Base-by-base conservation (phyloP, 2,797 vertebrate genomes). In the Tenualosa thibaudeaui region DNA sequence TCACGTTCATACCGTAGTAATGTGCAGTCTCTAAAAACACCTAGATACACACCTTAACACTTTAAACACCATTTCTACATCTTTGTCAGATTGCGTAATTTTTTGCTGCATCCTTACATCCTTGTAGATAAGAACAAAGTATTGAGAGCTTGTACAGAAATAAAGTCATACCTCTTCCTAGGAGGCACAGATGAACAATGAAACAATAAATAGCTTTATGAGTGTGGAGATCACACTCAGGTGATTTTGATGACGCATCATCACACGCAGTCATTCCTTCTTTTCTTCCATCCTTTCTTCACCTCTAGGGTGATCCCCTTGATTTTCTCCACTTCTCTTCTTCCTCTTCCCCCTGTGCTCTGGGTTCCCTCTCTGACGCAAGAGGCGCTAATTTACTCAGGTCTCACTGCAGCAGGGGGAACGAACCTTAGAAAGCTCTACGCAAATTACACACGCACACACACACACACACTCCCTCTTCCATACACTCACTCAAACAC, bases 291-390 rank as follows among this genome's bases (percentile, higher is more conserved):
- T 75, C 68, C 68, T 75, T 37, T 43, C 15, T 22, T 43, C 6
- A 37, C 68, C 68, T 75, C 26, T 3, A 37, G 68, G 37, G 31
- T 43, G 17, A 37, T 75, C 37, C 68, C 31, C 68, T 75, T 5
- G 3, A 43, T 75, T 43, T 31, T 17, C 68, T 75, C 37, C 68
- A 15, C 65, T 40, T 1, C 37, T 75, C 31, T 0, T 22, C 65
- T 9, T 24, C 68, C 15, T 43, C 68, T 12, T 17, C 26, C 68
- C 68, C 68, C 68, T 19, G 26, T 40, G 68, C 68, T 75, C 68
- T 75, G 83, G 84, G 71, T 89, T 87, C 89, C 90, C 91, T 92
- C 90, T 91, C 82, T 85, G 62, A 83, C 84, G 75, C 81, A 86
- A 62, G 40, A 58, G 19, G 12, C 7, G 5, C 53, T 56, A 26